Base-by-base conservation (phyloP, 2,888 invertebrate species). In the Tipula helvola region DNA sequence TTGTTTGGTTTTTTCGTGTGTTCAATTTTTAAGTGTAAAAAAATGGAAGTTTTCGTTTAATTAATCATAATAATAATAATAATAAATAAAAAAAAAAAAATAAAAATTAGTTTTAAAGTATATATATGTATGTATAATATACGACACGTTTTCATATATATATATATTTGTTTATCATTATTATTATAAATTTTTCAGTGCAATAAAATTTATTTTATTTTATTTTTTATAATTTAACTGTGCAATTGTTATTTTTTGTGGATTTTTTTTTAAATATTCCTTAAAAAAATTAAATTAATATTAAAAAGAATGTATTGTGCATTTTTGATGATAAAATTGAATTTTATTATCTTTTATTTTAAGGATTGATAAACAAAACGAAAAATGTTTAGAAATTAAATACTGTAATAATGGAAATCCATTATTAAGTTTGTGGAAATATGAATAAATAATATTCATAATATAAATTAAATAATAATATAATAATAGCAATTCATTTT, bases 161-260 rank as follows among this genome's bases (percentile, higher is more conserved):
- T 71, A 18, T 39, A 84, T 84, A 84, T 84, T 39, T 85, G 18
- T 85, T 41, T 85, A 36, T 84, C 39, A 39, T 41, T 84, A 41
- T 84, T 84, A 39, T 84, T 39, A 84, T 84, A 41, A 39, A 39
- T 85, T 41, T 85, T 12, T 44, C 44, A 85, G 85, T 85, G 85
- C 85, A 85, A 85, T 85, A 42, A 85, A 42, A 85, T 85, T 42
- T 85, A 2, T 28, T 39, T 39, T 39, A 13, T 71, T 28, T 71
- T 71, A n/a, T n/a, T 84, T 84, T 84, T 84, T 39, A 16, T 84
- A 39, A 84, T 36, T 84, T 85, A 85, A 85, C 85, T 85, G 85
- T 85, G 85, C 85, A 85, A 85, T 85, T 85, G 39, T 85, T 85
- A 42, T 85, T 85, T 85, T 18, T 16, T 85, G 42, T 85, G 42